Conservation (phyloP, 2,888 invertebrate species). For the Napeogenes inachia region DNA sequence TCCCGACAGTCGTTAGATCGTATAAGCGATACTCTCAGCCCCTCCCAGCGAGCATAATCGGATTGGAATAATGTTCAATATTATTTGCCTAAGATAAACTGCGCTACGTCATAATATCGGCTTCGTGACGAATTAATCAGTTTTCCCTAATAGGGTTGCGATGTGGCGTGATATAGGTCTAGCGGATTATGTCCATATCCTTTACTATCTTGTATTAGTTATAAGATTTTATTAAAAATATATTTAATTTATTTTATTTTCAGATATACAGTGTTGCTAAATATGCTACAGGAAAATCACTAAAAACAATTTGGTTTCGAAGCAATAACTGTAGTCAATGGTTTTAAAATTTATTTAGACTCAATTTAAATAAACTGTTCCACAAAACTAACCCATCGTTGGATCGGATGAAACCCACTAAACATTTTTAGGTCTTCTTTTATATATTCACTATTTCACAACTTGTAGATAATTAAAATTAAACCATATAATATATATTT, state of each 20-base stretch:
- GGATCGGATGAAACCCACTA: not conserved
- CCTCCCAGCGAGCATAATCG: constrained; percentile 29
- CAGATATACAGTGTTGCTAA: not conserved
- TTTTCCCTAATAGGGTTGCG: constrained; percentile 15
- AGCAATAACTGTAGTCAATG: constrained; percentile 12
- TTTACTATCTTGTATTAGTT: not conserved
- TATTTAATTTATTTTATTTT: not conserved
- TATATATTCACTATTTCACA: not conserved
- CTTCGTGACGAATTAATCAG: constrained; percentile 23
- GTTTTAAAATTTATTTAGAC: constrained; percentile 17
- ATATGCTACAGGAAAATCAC: not conserved
- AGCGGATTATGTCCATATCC: not conserved
- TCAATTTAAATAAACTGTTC: constrained; percentile 18
- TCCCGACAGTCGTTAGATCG: constrained; percentile 21
- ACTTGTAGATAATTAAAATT: too few species aligned
- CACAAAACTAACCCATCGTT: constrained; percentile 14
- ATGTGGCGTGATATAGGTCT: constrained; percentile 1
- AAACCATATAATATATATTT: too few species aligned
- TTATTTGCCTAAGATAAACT: constrained; percentile 38
- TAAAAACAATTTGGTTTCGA: constrained; percentile 4
- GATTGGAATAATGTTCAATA: constrained; percentile 36
- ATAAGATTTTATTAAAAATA: not conserved
- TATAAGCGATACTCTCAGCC: constrained; percentile 23
- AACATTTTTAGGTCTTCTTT: not conserved
- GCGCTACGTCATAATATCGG: constrained; percentile 6